Evolutionary conservation across 2,797 vertebrate genomes (phyloP).

Genomic region (Spheniscus humboldti): DNA sequence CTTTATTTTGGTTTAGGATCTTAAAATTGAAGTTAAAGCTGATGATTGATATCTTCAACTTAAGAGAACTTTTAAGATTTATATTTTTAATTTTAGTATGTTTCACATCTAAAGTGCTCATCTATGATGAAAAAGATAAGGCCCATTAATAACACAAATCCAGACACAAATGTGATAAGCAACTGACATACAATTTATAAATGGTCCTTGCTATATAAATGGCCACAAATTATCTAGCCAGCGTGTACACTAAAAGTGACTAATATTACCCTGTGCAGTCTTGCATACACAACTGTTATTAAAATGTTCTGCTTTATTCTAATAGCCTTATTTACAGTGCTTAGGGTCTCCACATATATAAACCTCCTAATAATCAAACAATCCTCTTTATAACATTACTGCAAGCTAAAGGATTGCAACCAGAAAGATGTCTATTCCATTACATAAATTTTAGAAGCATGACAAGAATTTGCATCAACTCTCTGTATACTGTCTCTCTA

Average conservation of each 20-base stretch:
- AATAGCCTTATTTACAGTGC: background rate
- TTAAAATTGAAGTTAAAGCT: background rate
- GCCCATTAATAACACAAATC: background rate
- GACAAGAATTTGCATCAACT: background rate
- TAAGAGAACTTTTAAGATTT: background rate
- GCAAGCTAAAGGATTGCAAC: background rate
- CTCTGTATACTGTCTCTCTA: background rate
- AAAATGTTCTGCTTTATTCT: background rate
- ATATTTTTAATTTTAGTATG: background rate
- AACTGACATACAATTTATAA: background rate
- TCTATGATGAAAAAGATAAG: background rate
- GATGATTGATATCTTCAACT: background rate
- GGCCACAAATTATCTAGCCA: background rate
- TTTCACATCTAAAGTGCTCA: background rate
- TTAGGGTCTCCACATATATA: background rate
- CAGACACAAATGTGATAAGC: background rate
- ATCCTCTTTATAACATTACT: background rate
- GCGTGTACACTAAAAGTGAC: background rate
- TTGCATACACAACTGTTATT: background rate
- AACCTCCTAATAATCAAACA: background rate
- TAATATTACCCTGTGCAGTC: background rate
- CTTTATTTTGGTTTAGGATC: background rate
- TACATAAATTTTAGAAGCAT: background rate
- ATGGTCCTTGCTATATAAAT: background rate
- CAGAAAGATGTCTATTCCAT: background rate